These are phyloP conservation scores for Deilephila porcellus DNA, from an alignment of 2,888 invertebrate genomes.

Conservation along the genomic window DNA sequence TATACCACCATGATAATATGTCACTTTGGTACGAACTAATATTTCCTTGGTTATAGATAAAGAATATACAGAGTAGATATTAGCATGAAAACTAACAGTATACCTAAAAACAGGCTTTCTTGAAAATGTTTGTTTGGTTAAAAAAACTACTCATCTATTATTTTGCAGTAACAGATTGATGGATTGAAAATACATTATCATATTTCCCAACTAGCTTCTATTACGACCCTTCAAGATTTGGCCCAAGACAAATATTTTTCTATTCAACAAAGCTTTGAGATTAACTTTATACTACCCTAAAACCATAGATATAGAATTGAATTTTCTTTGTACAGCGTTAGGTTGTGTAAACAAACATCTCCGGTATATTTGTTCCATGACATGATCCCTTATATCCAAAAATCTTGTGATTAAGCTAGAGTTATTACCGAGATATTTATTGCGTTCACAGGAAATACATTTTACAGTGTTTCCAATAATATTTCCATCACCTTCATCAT, in stretches of 20 bases:
- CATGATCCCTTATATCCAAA: not conserved
- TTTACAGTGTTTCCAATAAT: not conserved
- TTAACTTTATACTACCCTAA: not conserved
- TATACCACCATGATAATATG: too few species aligned
- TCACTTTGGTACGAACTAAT: too few species aligned
- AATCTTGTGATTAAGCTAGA: slow-evolving; percentile 2
- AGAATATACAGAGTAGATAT: too few species aligned
- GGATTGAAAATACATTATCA: not conserved
- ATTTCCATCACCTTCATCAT: not conserved
- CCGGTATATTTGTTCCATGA: not conserved
- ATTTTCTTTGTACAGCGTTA: not conserved
- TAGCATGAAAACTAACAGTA: too few species aligned
- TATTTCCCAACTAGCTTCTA: not conserved
- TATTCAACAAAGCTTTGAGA: not conserved
- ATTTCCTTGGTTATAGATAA: too few species aligned
- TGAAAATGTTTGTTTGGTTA: too few species aligned
- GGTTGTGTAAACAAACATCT: not conserved
- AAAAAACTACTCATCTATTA: too few species aligned
- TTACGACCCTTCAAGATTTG: not conserved
- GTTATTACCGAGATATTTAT: not conserved
- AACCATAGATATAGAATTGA: not conserved
- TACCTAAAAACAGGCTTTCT: too few species aligned
- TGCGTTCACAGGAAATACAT: not conserved
- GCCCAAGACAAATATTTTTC: not conserved
- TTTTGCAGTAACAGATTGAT: not conserved